Conservation (phyloP, 1,140 invertebrate species). For the Cylas formicarius region DNA sequence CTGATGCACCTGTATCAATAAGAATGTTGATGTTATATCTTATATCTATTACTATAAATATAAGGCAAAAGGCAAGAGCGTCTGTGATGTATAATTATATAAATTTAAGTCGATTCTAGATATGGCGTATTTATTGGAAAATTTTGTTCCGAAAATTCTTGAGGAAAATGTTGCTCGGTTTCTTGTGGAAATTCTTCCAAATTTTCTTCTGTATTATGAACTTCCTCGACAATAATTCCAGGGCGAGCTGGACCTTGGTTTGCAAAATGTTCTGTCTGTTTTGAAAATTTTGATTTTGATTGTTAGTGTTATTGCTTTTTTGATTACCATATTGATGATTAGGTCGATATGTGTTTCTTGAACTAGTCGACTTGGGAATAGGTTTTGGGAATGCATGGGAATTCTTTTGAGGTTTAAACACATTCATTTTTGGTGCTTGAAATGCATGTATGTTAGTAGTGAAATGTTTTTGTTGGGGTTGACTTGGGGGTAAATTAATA, state of each 20-base stretch:
- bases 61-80: not conserved
- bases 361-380: not conserved
- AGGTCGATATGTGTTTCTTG: not conserved
- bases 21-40: slow-evolving; percentile 2
- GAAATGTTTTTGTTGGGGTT: too few relatives aligned
- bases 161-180: not conserved
- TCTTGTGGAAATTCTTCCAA: not conserved
- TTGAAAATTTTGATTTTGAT: slow-evolving; percentile 4
- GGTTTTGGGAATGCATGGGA: not conserved
- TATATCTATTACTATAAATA: slow-evolving; percentile 1
- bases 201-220: not conserved
- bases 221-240: not conserved
- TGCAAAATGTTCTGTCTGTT: too few relatives aligned
- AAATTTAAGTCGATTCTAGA: slow-evolving; percentile 2
- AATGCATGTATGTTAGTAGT: too few relatives aligned
- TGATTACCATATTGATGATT: not conserved
- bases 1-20: slow-evolving; percentile 4
- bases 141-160: not conserved
- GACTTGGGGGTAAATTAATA: too few relatives aligned
- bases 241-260: not conserved
- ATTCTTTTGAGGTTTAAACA: slow-evolving; percentile 1
- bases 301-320: not conserved
- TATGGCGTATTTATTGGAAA: not conserved
- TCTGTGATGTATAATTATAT: not conserved
- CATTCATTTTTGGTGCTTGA: too few relatives aligned